phyloP scores from a whole-genome alignment of 2,888 invertebrate species.

The Stegana nigrithorax region DNA sequence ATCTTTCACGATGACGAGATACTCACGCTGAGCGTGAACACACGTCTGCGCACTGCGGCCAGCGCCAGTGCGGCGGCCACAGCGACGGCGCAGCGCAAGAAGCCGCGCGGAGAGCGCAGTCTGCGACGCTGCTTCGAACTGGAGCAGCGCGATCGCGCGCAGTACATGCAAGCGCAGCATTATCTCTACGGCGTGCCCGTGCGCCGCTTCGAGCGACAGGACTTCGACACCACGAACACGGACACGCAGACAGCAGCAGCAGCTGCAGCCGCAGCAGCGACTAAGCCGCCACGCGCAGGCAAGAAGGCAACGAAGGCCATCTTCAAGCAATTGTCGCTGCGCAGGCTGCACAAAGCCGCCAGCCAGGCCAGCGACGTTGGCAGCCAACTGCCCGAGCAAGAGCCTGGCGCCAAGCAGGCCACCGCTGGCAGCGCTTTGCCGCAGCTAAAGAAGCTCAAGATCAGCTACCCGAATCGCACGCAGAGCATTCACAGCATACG shows the following conservation, averaged over 20 bases:
- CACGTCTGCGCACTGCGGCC: slow-evolving; percentile 49
- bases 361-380: slow-evolving; percentile 24
- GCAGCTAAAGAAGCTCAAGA: slow-evolving; percentile 61
- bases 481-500: slow-evolving; percentile 57
- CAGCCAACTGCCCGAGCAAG: too few species aligned
- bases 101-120: slow-evolving; percentile 48
- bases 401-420: slow-evolving; percentile 11
- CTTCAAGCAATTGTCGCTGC: slow-evolving; percentile 44
- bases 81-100: slow-evolving; percentile 25
- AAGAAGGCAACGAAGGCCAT: slow-evolving; percentile 36
- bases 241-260: slow-evolving; percentile 20
- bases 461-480: slow-evolving; percentile 66
- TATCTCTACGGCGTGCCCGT: slow-evolving; percentile 61
- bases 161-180: slow-evolving; percentile 34
- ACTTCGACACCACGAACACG: slow-evolving; percentile 48
- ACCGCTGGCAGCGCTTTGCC: slow-evolving; percentile 34
- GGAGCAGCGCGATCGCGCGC: slow-evolving; percentile 12
- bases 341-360: slow-evolving; percentile 39
- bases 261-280: slow-evolving; percentile 23
- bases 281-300: slow-evolving; percentile 33
- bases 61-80: slow-evolving; percentile 29
- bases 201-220: slow-evolving; percentile 63
- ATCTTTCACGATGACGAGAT: slow-evolving; percentile 64
- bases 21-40: slow-evolving; percentile 54
- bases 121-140: slow-evolving; percentile 53